Evolutionary conservation across 2,113 vertebrate genomes (phyloP).

Genomic region (Dipodomys ordii): DNA sequence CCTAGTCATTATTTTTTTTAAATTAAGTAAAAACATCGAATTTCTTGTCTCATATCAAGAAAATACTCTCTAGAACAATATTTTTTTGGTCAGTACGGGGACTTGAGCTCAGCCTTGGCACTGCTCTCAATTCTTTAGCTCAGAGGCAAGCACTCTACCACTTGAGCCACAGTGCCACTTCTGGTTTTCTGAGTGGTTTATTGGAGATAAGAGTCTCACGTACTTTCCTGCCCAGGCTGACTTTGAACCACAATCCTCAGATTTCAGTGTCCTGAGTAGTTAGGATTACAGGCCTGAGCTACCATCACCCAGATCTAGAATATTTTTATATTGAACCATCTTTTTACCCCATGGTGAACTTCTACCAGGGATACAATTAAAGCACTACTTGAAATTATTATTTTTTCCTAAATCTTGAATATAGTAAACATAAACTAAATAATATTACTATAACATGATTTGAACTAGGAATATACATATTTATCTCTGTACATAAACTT

Average conservation of each 20-base stretch:
- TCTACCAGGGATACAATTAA: not conserved
- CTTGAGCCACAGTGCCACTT: no score
- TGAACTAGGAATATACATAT: not conserved
- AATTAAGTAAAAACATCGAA: not conserved
- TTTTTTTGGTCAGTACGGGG: no score
- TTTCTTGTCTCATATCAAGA: not conserved
- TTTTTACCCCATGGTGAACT: not conserved
- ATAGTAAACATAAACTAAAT: not conserved
- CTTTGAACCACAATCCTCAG: no score
- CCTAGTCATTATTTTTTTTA: no score
- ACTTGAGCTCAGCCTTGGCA: no score
- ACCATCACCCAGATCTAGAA: not conserved
- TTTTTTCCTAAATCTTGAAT: slow-evolving; percentile 35
- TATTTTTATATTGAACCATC: not conserved
- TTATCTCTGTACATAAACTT: not conserved
- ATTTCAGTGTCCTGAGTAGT: no score
- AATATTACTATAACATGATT: not conserved
- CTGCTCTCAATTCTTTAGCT: no score
- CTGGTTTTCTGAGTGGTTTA: no score
- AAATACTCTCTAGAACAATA: not conserved
- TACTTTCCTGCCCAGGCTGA: no score
- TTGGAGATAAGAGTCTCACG: no score
- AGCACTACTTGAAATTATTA: not conserved
- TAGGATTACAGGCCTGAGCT: no score
- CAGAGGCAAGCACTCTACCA: no score